A percentile compares a stretch with the other conserved stretches of the same genome.
These are phyloP conservation scores for Nycticryphes semicollaris DNA, from an alignment of 2,113 vertebrate species.

Conservation along the genomic window DNA sequence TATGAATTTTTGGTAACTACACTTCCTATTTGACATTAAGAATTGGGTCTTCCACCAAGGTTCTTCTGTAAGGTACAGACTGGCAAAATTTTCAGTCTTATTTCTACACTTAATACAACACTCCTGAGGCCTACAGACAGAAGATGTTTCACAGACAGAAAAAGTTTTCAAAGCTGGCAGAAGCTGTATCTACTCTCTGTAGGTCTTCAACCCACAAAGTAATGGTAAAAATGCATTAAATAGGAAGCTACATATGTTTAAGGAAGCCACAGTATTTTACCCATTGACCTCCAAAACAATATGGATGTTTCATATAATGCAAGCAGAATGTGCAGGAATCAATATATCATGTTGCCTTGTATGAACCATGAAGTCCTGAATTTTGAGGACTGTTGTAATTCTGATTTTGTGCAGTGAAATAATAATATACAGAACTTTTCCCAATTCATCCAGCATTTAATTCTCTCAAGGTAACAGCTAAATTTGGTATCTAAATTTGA, in stretches of 20 bases:
- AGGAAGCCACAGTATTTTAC: neutral
- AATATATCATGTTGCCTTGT: neutral
- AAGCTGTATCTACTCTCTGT: neutral
- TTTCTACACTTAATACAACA: neutral
- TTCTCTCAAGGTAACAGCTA: neutral
- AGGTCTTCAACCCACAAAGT: neutral
- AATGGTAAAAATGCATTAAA: neutral
- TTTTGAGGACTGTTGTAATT: neutral
- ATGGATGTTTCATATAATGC: accelerated
- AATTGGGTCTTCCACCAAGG: neutral
- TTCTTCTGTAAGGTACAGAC: neutral
- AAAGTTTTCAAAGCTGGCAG: neutral
- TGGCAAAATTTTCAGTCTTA: neutral
- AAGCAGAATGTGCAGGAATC: neutral
- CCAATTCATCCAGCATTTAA: neutral
- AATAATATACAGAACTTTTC: neutral
- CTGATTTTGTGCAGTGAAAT: neutral
- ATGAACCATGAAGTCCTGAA: neutral
- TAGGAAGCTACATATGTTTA: neutral
- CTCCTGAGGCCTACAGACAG: neutral
- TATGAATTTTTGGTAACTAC: neutral
- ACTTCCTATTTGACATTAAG: neutral
- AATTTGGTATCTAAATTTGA: neutral
- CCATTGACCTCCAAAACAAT: neutral
- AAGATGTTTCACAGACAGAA: neutral